Evolutionary conservation across 2,797 vertebrate genomes (phyloP), one percentile per base, ranked within the genome.

Genomic region (Galaxias olidus): DNA sequence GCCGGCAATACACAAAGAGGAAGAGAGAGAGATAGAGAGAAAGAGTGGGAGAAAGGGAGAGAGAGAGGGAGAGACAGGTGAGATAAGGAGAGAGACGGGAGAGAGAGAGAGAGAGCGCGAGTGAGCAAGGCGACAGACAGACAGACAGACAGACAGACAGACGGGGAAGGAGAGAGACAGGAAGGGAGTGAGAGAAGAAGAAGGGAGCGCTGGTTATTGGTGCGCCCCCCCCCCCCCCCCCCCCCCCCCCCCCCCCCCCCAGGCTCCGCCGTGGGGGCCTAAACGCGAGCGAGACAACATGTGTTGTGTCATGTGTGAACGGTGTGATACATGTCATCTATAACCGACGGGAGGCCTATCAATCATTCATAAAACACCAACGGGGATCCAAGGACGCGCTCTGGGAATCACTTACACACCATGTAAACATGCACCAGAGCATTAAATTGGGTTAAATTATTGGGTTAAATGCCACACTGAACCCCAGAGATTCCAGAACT

Each of bases 361-460:
- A 85, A 84, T 81, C 75, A 87, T 83, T 86, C 71, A 83, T 83
- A 74, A 71, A 69, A 30, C 30, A 30, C 30, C 53, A 68, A 45
- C 48, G 17, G 69, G 80, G 53, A 73, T 70, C 67, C 41, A 67
- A 50, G 71, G 68, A 73, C 57, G 54, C 66, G 68, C 80, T 66
- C 13, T 8, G 44, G 73, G 74, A 66, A 81, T 87, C 66, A 59
- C 72, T 80, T 81, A 78, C 67, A 88, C 76, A 73, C 75, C 60
- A 68, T 12, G 67, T 78, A 81, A 82, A 83, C 69, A 81, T 76
- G 81, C 77, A 69, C 55, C 12, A 52, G 66, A 77, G 84, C 76
- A 80, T 86, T 85, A 81, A 85, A 89, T 85, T 79, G 84, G 56
- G 83, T 88, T 85, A 85, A 85, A 84, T 80, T n/a, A 89, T 85